Percentiles rank a stretch among this genome's conserved stretches.
These are phyloP conservation scores for Antechinus flavipes DNA, from an alignment of 2,113 vertebrate species.

Conservation along the genomic window DNA sequence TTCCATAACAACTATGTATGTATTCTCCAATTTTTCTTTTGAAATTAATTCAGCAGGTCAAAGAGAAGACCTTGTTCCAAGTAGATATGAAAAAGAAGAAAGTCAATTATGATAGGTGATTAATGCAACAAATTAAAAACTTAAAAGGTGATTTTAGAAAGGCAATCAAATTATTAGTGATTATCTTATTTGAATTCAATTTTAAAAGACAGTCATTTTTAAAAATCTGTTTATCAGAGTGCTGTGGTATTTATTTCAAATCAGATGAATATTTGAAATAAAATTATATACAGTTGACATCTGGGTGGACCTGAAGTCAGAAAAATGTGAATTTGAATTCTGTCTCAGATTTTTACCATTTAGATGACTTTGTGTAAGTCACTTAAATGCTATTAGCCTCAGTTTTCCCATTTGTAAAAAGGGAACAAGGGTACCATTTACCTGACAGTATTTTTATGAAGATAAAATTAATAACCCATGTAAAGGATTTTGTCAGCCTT, in stretches of 20 bases:
- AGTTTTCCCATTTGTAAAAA: background rate
- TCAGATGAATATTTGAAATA: conserved; percentile 17
- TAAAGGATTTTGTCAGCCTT: no score
- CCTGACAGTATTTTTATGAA: no score
- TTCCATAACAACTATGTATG: no score
- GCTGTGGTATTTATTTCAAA: background rate
- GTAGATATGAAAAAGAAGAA: conserved; percentile 2
- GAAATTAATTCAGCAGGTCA: background rate
- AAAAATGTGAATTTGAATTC: background rate
- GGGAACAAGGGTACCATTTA: no score
- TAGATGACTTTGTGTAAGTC: background rate
- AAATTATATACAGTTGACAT: background rate
- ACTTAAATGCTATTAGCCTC: background rate
- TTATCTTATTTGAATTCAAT: conserved; percentile 12
- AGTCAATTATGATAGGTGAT: conserved; percentile 32
- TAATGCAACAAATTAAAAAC: conserved; percentile 11
- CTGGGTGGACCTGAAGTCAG: background rate
- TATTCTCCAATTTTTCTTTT: background rate
- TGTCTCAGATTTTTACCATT: background rate
- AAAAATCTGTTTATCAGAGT: conserved; percentile 13
- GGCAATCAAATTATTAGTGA: conserved; percentile 35
- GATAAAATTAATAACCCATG: no score
- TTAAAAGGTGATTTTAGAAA: conserved; percentile 32
- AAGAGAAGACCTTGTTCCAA: background rate
- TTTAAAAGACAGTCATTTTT: conserved; percentile 32